A percentile compares a stretch with the other conserved stretches of the same genome.
phyloP scores from a whole-genome alignment of 2,113 vertebrate genomes.

The Pardalotus punctatus region DNA sequence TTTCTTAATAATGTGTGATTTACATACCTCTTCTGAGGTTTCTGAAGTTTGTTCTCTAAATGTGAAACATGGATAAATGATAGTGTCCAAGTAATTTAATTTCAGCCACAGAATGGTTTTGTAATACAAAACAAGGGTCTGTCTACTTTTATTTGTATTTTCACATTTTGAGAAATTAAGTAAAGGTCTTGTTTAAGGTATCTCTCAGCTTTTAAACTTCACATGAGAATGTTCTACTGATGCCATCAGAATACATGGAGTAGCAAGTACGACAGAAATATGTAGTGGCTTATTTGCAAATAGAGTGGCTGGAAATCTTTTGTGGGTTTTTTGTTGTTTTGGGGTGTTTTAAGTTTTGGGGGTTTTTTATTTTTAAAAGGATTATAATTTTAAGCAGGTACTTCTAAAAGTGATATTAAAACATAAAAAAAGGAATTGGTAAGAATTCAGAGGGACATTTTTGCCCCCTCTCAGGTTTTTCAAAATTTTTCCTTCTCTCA shows the following conservation, averaged over 20 bases:
- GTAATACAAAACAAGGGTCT: neutral
- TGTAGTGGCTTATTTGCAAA: neutral
- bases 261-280: neutral
- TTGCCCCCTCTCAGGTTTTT: neutral
- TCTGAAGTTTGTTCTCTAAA: neutral
- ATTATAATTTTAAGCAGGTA: neutral
- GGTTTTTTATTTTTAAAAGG: neutral
- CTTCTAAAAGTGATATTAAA: neutral
- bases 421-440: neutral
- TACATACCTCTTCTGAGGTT: neutral
- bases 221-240: neutral
- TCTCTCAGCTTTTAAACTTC: neutral
- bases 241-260: neutral
- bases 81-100: neutral
- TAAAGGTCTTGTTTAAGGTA: neutral
- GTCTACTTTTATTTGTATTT: neutral
- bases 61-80: neutral
- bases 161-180: neutral
- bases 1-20: neutral
- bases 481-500: neutral
- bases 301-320: fast-evolving
- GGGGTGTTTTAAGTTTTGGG: fast-evolving
- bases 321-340: neutral
- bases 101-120: neutral
- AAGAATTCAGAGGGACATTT: neutral